Evolutionary conservation across 1,140 invertebrate genomes (phyloP), one percentile per base, ranked within the genome.

Genomic region (Leptestheria dahalacensis): DNA sequence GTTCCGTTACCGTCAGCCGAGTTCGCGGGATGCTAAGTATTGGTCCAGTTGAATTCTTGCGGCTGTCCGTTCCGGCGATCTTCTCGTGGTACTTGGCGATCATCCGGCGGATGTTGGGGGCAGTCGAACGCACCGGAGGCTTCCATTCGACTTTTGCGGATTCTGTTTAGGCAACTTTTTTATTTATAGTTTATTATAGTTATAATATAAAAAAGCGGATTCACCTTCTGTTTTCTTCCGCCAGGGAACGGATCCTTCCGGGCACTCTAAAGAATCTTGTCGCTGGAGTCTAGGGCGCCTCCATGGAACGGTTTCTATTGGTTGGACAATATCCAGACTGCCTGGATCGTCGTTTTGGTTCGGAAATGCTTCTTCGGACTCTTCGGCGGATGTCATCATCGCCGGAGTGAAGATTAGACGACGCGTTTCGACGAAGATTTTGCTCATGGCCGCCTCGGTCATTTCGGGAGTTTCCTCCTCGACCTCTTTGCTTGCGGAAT

Each of bases 51-150:
- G 51, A 24, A 25, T 77, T 63, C 77, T 79, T 53, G 72, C 71
- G 33, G 69, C 67, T 20, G 69, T 72, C 47, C 61, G 66, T 12
- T 65, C 77, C 75, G 57, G 76, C 76, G 18, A 78, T 71, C 62
- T 76, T 77, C 66, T 74, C 75, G 64, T 82, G 82, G 64, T 82
- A 83, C 62, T 76, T 74, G 57, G 78, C 78, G 62, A 83, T 79
- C 79, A 83, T 83, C 61, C 81, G 75, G 49, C 77, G 70, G 46
- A 83, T 82, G 57, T 78, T 79, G 1, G 80, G 80, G 1, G 80
- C 77, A 6, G 80, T 77, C 66, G 82, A 80, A 65, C 81, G 24
- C 56, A 58, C 12, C 57, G 28, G 12, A 63, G 62, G 49, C 62
- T 63, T 62, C 64, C 55, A n/a, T 26, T 56, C 20, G 62, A 52